Conservation (phyloP, 2,888 invertebrate genomes). For the Sthenelais limicola region DNA sequence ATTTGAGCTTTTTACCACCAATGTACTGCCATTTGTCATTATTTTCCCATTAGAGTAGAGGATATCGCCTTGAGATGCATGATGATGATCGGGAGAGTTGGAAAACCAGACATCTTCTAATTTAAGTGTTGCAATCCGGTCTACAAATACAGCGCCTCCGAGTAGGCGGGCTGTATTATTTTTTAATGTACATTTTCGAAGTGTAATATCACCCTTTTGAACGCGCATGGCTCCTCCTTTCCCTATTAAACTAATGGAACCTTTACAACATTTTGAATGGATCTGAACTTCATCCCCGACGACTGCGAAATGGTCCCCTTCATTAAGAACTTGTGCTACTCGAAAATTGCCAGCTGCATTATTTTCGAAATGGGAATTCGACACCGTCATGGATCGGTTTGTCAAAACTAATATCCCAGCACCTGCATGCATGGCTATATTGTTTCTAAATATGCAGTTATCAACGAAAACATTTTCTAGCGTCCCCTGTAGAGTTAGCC, state of each 20-base stretch:
- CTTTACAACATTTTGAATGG: conserved; percentile 53
- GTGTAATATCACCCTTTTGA: conserved; percentile 48
- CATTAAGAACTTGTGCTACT: conserved; percentile 29
- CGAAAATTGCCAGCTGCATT: conserved; percentile 50
- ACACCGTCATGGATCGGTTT: conserved; percentile 36
- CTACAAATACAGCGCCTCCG: conserved; percentile 49
- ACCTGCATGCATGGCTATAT: conserved; percentile 49
- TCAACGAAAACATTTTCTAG: conserved; percentile 29
- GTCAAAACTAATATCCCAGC: conserved; percentile 47
- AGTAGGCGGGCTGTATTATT: conserved; percentile 55
- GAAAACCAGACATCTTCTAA: conserved; percentile 38
- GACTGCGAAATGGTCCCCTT: conserved; percentile 44
- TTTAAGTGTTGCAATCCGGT: conserved; percentile 46
- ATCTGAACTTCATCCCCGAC: conserved; percentile 52
- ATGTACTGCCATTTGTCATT: conserved; percentile 39
- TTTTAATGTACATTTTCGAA: conserved; percentile 46
- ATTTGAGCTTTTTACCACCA: conserved; percentile 44
- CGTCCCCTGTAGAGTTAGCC: conserved; percentile 35
- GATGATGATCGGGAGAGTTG: conserved; percentile 45
- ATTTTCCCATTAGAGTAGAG: conserved; percentile 50
- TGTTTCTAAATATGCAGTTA: conserved; percentile 32
- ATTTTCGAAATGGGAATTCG: conserved; percentile 46
- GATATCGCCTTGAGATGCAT: conserved; percentile 49
- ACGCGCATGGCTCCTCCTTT: conserved; percentile 54
- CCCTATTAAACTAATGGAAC: conserved; percentile 52